Evolutionary conservation across 2,113 vertebrate genomes (phyloP).

Genomic region (Fulica atra): DNA sequence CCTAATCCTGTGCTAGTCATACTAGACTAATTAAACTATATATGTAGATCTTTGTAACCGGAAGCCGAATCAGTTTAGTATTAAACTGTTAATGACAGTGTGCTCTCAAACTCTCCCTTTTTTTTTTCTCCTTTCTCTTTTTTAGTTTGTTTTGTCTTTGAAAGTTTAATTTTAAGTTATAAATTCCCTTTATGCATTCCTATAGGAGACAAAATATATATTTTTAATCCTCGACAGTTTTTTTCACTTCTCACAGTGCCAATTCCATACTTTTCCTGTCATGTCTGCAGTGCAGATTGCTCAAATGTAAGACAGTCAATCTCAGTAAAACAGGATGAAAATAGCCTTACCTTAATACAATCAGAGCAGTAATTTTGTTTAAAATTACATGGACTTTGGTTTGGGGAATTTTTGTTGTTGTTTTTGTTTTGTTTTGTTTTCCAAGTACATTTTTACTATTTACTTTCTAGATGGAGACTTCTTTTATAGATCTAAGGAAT

Average conservation of each 20-base stretch:
- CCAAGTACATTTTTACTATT: not conserved
- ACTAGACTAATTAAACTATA: not conserved
- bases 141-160: not conserved
- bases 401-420: rapidly evolving
- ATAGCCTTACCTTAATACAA: not conserved
- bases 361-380: not conserved
- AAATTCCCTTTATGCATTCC: not conserved
- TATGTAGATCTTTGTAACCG: not conserved
- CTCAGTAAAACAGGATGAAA: not conserved
- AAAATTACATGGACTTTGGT: not conserved
- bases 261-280: not conserved
- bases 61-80: not conserved
- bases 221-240: not conserved
- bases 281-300: not conserved
- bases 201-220: not conserved
- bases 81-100: not conserved
- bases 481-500: not conserved
- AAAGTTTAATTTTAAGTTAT: not conserved
- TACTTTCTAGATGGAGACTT: not conserved
- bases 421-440: too few relatives aligned
- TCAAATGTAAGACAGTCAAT: not conserved
- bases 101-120: not conserved
- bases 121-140: rapidly evolving
- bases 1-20: not conserved
- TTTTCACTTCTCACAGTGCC: not conserved